Percentiles rank a stretch among this genome's conserved stretches.
Conservation (phyloP, 1,140 invertebrate species). For the Calephelis virginiensis region DNA sequence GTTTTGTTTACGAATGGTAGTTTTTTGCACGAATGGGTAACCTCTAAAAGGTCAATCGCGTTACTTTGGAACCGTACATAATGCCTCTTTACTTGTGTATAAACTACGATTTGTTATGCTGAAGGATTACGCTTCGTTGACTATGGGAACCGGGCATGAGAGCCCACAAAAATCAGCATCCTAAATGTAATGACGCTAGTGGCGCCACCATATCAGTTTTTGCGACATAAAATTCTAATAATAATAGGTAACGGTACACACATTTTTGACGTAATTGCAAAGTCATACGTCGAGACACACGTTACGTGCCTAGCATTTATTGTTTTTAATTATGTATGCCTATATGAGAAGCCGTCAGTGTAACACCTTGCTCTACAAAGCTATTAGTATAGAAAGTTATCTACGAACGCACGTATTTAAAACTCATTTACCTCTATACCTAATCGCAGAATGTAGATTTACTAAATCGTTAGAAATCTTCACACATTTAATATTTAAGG, state of each 20-base stretch:
- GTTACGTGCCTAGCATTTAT: conserved; percentile 30
- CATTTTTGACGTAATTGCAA: conserved; percentile 29
- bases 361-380: conserved; percentile 5
- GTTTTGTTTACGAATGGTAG: too few species aligned
- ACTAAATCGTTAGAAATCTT: too few species aligned
- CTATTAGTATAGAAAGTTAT: neutral
- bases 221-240: conserved; percentile 11
- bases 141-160: too few species aligned
- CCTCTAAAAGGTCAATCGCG: too few species aligned
- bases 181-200: neutral
- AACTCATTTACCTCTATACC: neutral
- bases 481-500: too few species aligned
- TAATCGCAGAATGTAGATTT: too few species aligned
- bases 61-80: too few species aligned
- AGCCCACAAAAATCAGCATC: neutral
- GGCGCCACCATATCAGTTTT: conserved; percentile 5
- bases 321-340: conserved; percentile 24
- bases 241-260: conserved; percentile 31
- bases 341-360: neutral
- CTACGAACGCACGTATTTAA: neutral
- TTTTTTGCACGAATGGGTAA: too few species aligned
- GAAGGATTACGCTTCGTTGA: too few species aligned
- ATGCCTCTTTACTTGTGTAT: too few species aligned
- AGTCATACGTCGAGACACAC: conserved; percentile 24
- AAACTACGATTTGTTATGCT: too few species aligned